These are phyloP conservation scores for Shinisaurus crocodilurus DNA, from an alignment of 2,113 vertebrate species.

Conservation along the genomic window DNA sequence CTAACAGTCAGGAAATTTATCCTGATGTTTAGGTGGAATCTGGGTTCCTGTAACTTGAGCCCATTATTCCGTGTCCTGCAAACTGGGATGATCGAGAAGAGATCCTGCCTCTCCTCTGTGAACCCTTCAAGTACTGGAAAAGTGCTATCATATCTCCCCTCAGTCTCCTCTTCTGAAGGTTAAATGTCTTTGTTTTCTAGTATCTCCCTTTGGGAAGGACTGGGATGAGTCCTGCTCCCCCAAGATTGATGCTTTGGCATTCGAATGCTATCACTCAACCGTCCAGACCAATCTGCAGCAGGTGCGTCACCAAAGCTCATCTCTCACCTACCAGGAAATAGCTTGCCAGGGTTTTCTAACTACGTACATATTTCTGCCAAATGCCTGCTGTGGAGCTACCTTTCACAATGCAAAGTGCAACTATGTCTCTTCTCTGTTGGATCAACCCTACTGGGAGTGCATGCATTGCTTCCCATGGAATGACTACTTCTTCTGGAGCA, in stretches of 20 bases:
- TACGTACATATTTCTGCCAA: not conserved
- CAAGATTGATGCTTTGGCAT: not conserved
- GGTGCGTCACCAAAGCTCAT: not conserved
- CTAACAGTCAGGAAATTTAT: too few species aligned
- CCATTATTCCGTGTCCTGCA: too few species aligned
- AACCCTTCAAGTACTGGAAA: too few species aligned
- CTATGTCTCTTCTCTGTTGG: not conserved
- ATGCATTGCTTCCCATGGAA: not conserved
- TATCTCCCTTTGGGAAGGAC: constrained; percentile 22
- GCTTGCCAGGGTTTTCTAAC: not conserved
- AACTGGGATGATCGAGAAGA: too few species aligned
- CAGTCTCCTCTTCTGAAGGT: too few species aligned
- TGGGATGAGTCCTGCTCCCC: constrained; percentile 16
- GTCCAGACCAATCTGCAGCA: constrained; percentile 13
- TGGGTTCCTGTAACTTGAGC: too few species aligned
- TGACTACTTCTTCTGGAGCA: not conserved
- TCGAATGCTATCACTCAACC: not conserved
- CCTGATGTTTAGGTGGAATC: too few species aligned
- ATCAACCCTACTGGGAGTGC: not conserved
- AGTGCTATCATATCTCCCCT: too few species aligned
- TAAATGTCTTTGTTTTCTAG: constrained; percentile 9
- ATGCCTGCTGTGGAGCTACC: not conserved
- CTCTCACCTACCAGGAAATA: not conserved
- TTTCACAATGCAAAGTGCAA: not conserved
- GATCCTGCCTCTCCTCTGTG: too few species aligned